Base-by-base conservation (phyloP, 2,797 vertebrate genomes). In the Streptopelia turtur region DNA sequence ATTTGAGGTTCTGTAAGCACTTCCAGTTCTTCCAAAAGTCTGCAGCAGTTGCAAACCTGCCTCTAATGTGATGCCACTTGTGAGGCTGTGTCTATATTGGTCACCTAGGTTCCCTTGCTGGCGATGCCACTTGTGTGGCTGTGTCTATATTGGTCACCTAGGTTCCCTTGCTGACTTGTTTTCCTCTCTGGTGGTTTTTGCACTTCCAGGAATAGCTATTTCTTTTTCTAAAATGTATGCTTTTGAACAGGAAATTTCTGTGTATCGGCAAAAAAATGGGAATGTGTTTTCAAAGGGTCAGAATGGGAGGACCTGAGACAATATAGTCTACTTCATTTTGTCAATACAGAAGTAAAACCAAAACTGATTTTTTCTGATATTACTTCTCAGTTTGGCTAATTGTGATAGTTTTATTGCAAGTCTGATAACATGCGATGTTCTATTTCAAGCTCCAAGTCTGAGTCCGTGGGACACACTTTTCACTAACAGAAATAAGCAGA, bases 241-340 rank as follows among this genome's bases (percentile, higher is more conserved):
- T 79, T 86, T 90, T 71, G 63, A 82, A 50, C 14, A 2, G 81
- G 52, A 39, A 72, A 41, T 66, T 21, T 72, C 13, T 79, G 21
- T 13, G 8, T 55, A 16, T 47, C 15, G 30, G 39, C 11, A 61
- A 86, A 82, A 77, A 88, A 23, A 23, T 5, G 52, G 6, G 13
- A 61, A 28, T 41, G 16, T 53, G 22, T 89, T 75, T 93, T 37
- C 69, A 78, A 59, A 83, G 12, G 27, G 18, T 53, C 75, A 65
- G 61, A 75, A 59, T 72, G 17, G 30, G 63, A 82, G 30, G 49
- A 74, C 21, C 43, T 47, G 31, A 45, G 33, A 56, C 22, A 33
- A 13, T 52, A 31, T 0, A 0, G 12, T 55, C 15, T 10, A 5
- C 7, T 81, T 86, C 0, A 33, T 68, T 53, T 86, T 88, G 21